phyloP scores from a whole-genome alignment of 2,113 vertebrate genomes.

The Seriola dumerili region DNA sequence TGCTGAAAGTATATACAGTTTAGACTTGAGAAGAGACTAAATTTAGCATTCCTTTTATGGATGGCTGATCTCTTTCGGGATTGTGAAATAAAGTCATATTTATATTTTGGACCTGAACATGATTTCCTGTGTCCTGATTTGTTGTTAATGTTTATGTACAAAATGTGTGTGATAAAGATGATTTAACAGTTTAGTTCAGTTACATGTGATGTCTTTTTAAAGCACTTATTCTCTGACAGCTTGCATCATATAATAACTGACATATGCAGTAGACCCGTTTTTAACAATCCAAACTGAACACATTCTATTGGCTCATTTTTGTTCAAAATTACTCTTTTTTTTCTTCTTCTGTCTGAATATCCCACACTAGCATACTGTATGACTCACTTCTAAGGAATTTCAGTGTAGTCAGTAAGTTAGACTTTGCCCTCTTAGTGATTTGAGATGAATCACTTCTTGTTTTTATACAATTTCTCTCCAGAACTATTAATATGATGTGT shows the following conservation, averaged over 20 bases:
- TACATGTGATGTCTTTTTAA: background rate
- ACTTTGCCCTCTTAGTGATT: slow-evolving; percentile 25
- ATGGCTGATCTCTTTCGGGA: slow-evolving; percentile 81
- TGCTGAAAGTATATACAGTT: slow-evolving; percentile 80
- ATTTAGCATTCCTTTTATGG: slow-evolving; percentile 82
- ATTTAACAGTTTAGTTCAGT: background rate
- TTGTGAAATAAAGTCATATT: slow-evolving; percentile 87
- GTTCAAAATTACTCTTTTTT: background rate
- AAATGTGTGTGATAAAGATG: background rate
- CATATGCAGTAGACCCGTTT: background rate
- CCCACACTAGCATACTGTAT: slow-evolving; percentile 10
- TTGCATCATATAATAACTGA: too few species aligned
- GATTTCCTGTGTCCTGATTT: slow-evolving; percentile 45
- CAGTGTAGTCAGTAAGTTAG: background rate
- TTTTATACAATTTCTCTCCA: slow-evolving; percentile 25
- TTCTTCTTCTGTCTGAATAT: slow-evolving; percentile 11
- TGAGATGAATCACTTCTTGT: slow-evolving; percentile 34
- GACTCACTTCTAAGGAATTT: slow-evolving; percentile 41
- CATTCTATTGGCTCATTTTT: background rate
- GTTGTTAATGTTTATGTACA: background rate
- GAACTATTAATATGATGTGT: background rate
- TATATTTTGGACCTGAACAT: slow-evolving; percentile 85
- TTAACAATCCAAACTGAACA: background rate
- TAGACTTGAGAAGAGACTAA: slow-evolving; percentile 81
- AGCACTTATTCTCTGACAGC: background rate